A percentile compares a stretch with the other conserved stretches of the same genome.
Conservation (phyloP, 92 coral and sea anemone genomes). For the Chrysogorgia sp. region DNA sequence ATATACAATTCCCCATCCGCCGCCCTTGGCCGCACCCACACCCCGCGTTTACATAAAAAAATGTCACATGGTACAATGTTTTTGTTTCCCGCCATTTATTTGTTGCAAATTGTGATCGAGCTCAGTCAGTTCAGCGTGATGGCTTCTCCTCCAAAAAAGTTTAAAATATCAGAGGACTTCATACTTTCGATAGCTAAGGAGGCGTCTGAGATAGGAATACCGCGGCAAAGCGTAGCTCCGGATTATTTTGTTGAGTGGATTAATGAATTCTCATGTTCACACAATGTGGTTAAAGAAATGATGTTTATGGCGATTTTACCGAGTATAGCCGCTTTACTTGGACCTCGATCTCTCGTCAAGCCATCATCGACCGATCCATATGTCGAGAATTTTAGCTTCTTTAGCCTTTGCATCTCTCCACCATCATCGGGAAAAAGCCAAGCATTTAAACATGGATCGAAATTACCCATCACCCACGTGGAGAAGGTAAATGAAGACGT, state of each 20-base stretch:
- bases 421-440: conserved; percentile 62
- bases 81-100: too few relatives aligned
- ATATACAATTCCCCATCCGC: too few relatives aligned
- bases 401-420: conserved; percentile 59
- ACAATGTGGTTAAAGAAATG: conserved; percentile 59
- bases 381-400: conserved; percentile 47
- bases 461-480: conserved; percentile 47
- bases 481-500: conserved; percentile 30
- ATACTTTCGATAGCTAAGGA: conserved; percentile 29
- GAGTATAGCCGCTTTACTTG: conserved; percentile 54
- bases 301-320: conserved; percentile 61
- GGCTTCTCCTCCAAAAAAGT: conserved; percentile 54
- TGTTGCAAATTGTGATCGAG: too few relatives aligned
- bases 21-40: too few relatives aligned
- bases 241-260: conserved; percentile 23
- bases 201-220: conserved; percentile 33
- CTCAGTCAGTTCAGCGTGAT: background rate
- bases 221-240: conserved; percentile 26
- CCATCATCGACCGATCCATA: conserved; percentile 57
- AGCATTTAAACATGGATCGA: conserved; percentile 57
- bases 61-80: too few relatives aligned
- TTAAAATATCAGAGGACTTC: conserved; percentile 31
- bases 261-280: conserved; percentile 51
- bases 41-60: too few relatives aligned
- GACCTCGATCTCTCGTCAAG: conserved; percentile 45